Conservation (phyloP, 2,113 vertebrate species). For the Aptenodytes forsteri region DNA sequence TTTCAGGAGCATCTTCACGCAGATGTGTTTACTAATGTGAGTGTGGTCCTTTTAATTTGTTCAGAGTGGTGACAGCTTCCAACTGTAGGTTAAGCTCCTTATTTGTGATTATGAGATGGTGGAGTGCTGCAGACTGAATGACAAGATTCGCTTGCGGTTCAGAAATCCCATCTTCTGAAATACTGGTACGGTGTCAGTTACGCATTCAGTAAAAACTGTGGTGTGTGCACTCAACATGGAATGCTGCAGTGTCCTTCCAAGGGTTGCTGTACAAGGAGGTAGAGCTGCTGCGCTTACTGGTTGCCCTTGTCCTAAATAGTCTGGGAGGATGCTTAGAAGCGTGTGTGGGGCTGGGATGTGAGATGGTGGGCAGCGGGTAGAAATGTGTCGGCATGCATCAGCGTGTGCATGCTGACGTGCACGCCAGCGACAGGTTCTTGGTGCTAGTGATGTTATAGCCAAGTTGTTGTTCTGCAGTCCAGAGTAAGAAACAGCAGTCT, state of each 20-base stretch:
- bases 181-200: not conserved
- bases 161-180: not conserved
- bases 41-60: not conserved
- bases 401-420: rapidly evolving
- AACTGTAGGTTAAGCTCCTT: not conserved
- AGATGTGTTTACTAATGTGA: not conserved
- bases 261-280: too few species aligned
- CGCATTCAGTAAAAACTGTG: not conserved
- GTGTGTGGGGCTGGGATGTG: not conserved
- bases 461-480: not conserved
- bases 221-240: not conserved
- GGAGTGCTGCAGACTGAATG: not conserved
- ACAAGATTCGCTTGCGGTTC: not conserved
- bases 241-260: not conserved
- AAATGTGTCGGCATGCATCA: not conserved
- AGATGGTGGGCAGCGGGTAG: not conserved
- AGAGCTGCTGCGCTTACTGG: not conserved
- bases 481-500: not conserved
- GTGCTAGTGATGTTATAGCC: not conserved
- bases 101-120: not conserved
- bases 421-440: not conserved
- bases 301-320: not conserved
- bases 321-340: not conserved
- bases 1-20: not conserved
- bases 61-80: not conserved